Evolutionary conservation across 2,113 vertebrate species (phyloP).

Genomic region (Notarius quadriscutis): DNA sequence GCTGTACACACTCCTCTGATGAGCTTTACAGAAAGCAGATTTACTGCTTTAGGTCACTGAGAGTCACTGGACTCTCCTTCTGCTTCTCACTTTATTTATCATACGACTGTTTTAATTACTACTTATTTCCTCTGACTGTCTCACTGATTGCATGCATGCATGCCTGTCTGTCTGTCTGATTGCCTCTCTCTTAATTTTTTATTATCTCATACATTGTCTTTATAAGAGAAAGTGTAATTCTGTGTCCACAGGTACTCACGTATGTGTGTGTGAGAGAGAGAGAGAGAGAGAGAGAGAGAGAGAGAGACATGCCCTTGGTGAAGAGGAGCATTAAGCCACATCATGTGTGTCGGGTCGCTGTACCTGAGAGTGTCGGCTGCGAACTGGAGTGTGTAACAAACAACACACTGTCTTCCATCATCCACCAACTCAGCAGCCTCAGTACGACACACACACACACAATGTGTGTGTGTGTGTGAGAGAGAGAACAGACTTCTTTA

Average conservation of each 20-base stretch:
- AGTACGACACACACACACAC: slow-evolving; percentile 75
- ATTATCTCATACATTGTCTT: background rate
- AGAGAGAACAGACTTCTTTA: background rate
- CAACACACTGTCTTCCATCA: slow-evolving; percentile 87
- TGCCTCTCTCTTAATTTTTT: background rate
- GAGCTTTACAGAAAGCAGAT: background rate
- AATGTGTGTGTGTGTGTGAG: background rate
- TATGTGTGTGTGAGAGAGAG: background rate
- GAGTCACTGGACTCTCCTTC: background rate
- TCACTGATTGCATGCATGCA: background rate
- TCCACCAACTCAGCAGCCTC: slow-evolving; percentile 92
- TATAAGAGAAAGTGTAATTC: background rate
- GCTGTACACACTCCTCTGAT: slow-evolving; percentile 10
- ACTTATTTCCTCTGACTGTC: background rate
- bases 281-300: slow-evolving; percentile 33
- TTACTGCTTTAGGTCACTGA: background rate
- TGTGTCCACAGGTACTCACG: background rate
- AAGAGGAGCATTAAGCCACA: slow-evolving; percentile 91
- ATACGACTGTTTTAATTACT: background rate
- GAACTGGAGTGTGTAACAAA: slow-evolving; percentile 84
- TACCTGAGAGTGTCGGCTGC: slow-evolving; percentile 85
- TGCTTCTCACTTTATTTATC: background rate
- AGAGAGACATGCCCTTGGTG: slow-evolving; percentile 86
- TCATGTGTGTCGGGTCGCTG: slow-evolving; percentile 83
- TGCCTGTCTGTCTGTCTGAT: background rate